Conservation (phyloP, 2,888 invertebrate genomes). For the Callimorpha dominula region DNA sequence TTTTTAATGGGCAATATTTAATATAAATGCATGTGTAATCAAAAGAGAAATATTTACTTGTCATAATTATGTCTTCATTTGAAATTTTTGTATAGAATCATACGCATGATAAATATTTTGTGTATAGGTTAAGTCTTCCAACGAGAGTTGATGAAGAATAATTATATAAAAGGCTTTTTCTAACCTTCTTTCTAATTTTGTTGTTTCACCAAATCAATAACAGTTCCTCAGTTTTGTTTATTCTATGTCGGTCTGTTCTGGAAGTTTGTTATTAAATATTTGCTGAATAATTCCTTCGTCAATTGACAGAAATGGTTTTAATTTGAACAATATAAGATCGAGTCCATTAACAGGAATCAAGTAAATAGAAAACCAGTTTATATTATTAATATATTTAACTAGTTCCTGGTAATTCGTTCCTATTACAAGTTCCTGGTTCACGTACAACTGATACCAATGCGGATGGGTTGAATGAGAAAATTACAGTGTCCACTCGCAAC, state of each 20-base stretch:
- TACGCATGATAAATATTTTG: slow-evolving; percentile 7
- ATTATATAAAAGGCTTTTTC: not conserved
- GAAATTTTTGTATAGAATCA: not conserved
- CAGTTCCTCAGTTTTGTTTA: not conserved
- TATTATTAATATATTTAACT: too few relatives aligned
- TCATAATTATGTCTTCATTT: not conserved
- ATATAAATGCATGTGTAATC: not conserved
- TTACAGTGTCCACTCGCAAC: too few relatives aligned
- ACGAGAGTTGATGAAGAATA: not conserved
- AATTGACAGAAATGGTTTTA: too few relatives aligned
- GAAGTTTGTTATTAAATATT: not conserved
- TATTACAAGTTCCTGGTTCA: not conserved
- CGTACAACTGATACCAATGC: not conserved
- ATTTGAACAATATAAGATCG: too few relatives aligned
- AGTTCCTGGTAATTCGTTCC: too few relatives aligned
- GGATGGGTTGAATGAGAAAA: not conserved
- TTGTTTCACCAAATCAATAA: not conserved
- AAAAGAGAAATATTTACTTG: not conserved
- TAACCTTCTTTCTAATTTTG: not conserved
- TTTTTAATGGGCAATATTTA: not conserved
- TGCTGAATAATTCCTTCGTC: too few relatives aligned
- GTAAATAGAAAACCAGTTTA: too few relatives aligned
- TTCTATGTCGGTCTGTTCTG: not conserved
- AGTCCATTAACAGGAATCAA: too few relatives aligned
- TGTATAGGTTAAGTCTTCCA: not conserved